Evolutionary conservation across 2,113 vertebrate species (phyloP).

Genomic region (Myxocyprinus asiaticus): DNA sequence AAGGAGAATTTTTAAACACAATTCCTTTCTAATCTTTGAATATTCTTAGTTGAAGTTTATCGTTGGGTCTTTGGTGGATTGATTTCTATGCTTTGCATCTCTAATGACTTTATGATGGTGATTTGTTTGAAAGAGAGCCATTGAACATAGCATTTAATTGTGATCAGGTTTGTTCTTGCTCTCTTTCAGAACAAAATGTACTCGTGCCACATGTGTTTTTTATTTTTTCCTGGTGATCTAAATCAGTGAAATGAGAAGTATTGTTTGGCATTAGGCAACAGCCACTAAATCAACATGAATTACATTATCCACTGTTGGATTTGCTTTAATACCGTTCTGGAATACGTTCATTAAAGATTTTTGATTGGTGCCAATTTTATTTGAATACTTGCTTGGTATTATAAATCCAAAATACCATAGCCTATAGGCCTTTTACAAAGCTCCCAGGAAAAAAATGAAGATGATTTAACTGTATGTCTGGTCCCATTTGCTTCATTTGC

Average conservation of each 20-base stretch:
- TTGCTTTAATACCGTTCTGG: too few relatives aligned
- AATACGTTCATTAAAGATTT: too few relatives aligned
- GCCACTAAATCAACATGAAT: too few relatives aligned
- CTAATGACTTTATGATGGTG: conserved; percentile 13
- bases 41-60: neutral
- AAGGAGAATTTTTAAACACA: too few relatives aligned
- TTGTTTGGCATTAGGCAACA: neutral
- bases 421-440: neutral
- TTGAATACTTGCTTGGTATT: neutral
- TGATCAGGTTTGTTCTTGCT: conserved; percentile 30
- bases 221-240: conserved; percentile 48
- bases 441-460: conserved; percentile 39
- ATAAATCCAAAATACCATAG: neutral
- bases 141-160: neutral
- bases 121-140: conserved; percentile 34
- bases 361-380: too few relatives aligned
- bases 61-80: conserved; percentile 62
- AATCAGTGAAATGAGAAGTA: neutral
- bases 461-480: neutral
- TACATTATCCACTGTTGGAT: too few relatives aligned
- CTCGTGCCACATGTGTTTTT: conserved; percentile 51
- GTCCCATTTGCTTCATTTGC: conserved; percentile 1
- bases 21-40: neutral
- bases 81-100: conserved; percentile 59
- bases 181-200: conserved; percentile 45